Evolutionary conservation across 2,888 invertebrate genomes (phyloP).

Genomic region (Scaptomyza cyrtandrae): DNA sequence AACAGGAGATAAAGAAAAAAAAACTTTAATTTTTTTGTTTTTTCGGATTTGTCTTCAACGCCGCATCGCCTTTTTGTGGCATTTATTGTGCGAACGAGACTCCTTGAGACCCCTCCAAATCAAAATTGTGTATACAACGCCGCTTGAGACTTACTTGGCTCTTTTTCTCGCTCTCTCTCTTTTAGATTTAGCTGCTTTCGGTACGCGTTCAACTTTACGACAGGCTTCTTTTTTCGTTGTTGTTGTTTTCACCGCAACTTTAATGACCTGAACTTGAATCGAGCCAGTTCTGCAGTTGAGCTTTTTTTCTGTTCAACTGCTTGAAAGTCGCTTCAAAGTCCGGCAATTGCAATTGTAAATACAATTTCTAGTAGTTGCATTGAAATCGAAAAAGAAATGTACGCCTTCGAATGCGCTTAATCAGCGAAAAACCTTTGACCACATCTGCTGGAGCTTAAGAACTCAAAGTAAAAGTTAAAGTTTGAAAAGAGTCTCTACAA

Average conservation of each 20-base stretch:
- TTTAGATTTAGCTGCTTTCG: conserved; percentile 27
- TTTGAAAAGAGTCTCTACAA: neutral
- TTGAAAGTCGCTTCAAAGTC: conserved; percentile 28
- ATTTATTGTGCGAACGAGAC: conserved; percentile 66
- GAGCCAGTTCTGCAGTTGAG: conserved; percentile 19
- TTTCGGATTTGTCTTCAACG: conserved; percentile 26
- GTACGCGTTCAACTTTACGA: conserved; percentile 23
- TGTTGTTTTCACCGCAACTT: conserved; percentile 53
- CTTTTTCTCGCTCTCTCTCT: neutral
- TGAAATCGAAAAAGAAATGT: conserved; percentile 5
- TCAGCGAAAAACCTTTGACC: conserved; percentile 32
- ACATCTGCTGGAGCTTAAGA: conserved; percentile 26
- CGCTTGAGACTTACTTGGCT: conserved; percentile 34
- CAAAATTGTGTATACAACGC: conserved; percentile 19
- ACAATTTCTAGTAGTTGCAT: conserved; percentile 43
- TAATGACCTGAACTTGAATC: conserved; percentile 66
- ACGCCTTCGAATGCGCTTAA: conserved; percentile 26
- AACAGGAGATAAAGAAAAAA: conserved; percentile 43
- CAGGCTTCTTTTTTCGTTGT: conserved; percentile 8
- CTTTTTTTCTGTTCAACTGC: conserved; percentile 6
- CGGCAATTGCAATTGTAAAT: conserved; percentile 49
- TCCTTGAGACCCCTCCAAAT: conserved; percentile 36
- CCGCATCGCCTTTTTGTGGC: conserved; percentile 62
- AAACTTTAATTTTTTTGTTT: conserved; percentile 22
- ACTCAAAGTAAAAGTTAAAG: conserved; percentile 17